Conservation (phyloP, 2,113 vertebrate genomes). For the Percina caprodes region DNA sequence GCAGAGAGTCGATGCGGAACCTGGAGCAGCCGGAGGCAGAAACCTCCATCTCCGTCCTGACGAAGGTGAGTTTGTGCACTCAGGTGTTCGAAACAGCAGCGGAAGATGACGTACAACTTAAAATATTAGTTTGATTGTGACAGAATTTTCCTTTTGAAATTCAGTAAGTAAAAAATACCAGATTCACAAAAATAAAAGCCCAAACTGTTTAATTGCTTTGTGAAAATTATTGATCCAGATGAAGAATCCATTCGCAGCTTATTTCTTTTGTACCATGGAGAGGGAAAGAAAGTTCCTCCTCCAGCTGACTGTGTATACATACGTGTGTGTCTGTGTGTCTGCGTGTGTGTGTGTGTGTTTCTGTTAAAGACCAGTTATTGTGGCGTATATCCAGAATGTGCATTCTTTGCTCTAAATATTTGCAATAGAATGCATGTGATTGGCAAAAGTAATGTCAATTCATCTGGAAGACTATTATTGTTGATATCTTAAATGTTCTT, state of each 20-base stretch:
- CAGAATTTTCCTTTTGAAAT: neutral
- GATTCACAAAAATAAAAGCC: neutral
- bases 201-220: neutral
- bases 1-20: conserved; percentile 92
- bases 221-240: neutral
- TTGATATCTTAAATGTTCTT: too few species aligned
- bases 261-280: too few species aligned
- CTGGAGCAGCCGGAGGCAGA: conserved; percentile 84
- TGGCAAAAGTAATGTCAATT: too few species aligned
- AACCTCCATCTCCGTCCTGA: conserved; percentile 85
- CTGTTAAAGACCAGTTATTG: too few species aligned
- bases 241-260: too few species aligned
- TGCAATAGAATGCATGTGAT: too few species aligned
- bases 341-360: too few species aligned
- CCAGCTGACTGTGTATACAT: too few species aligned
- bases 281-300: too few species aligned
- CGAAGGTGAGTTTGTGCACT: conserved; percentile 20
- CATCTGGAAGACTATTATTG: too few species aligned
- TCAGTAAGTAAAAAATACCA: neutral
- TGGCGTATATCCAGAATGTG: too few species aligned
- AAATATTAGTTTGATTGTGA: neutral
- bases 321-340: neutral
- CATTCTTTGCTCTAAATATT: too few species aligned
- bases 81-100: neutral
- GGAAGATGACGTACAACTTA: neutral